Base-by-base conservation (phyloP, 2,888 invertebrate genomes). In the Drosophila siamana region DNA sequence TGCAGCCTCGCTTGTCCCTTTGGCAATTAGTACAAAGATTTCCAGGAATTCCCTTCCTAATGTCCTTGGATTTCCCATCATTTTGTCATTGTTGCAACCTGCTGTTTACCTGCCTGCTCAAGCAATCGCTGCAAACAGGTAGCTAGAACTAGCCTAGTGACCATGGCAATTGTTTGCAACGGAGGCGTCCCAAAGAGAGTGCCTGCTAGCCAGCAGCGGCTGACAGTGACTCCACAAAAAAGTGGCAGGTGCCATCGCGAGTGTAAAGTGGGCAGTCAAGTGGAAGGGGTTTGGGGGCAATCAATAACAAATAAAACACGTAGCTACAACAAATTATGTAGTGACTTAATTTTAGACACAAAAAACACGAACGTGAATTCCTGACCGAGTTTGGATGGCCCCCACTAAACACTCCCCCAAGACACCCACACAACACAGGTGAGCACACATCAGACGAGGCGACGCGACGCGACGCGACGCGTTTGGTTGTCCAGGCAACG, bases 401-500 rank as follows among this genome's bases (percentile, higher is more conserved):
- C 56, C n/a, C 26, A 1, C 1, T 9, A 16, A 15, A 30, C 47
- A 11, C 52, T 11, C 30, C 8, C 19, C 28, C 38, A 7, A 11
- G 33, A 33, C 22, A 50, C 36, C 36, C 36, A 47, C 24, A 68
- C 33, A 33, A 22, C 19, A 54, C 77, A 76, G 74, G 77, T 76
- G 80, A 72, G 47, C 73, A 77, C 78, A 77, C 68, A 65, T 80
- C 59, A 64, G 57, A 36, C 47, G 48, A 30, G 11, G 55, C 33
- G 22, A 43, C 69, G 28, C 36, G 15, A 70, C 47, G 63, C 69
- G 55, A 67, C 60, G 51, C 61, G 30, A 33, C n/a, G 33, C 44
- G 33, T 11, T 44, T 24, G 19, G 85, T 86, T 67, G 82, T 80
- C 84, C 88, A 69, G 83, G 89, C 72, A 89, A 86, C 85, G 83